Percentiles rank a stretch among this genome's conserved stretches.
Conservation (phyloP, 2,888 invertebrate genomes). For the Apodemia mormo region DNA sequence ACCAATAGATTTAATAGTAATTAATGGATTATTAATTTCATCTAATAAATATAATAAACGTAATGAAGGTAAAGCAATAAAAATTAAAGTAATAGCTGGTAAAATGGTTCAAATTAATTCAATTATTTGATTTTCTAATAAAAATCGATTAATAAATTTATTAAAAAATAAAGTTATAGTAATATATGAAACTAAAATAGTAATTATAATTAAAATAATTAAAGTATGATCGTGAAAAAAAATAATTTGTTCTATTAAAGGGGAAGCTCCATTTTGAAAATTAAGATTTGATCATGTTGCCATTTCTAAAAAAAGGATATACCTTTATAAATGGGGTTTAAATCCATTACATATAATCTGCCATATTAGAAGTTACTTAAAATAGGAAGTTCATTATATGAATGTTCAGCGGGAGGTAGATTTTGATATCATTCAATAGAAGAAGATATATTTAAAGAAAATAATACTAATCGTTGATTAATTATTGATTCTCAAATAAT, state of each 20-base stretch:
- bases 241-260: slow-evolving; percentile 85
- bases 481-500: slow-evolving; percentile 84
- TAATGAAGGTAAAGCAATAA: slow-evolving; percentile 83
- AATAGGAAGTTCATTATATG: slow-evolving; percentile 81
- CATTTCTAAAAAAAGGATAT: slow-evolving; percentile 83
- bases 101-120: slow-evolving; percentile 57
- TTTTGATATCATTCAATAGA: slow-evolving; percentile 85
- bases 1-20: slow-evolving; percentile 84
- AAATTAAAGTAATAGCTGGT: slow-evolving; percentile 83
- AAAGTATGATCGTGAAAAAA: slow-evolving; percentile 84
- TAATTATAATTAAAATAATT: slow-evolving; percentile 84
- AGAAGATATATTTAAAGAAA: slow-evolving; percentile 70
- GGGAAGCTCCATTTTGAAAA: slow-evolving; percentile 83
- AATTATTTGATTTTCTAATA: slow-evolving; percentile 80
- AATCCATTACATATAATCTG: slow-evolving; percentile 82
- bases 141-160: slow-evolving; percentile 78
- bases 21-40: slow-evolving; percentile 74
- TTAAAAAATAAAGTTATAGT: slow-evolving; percentile 80
- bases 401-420: slow-evolving; percentile 81
- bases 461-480: slow-evolving; percentile 74
- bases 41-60: slow-evolving; percentile 83
- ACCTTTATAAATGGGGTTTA: slow-evolving; percentile 86
- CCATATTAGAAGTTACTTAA: slow-evolving; percentile 84
- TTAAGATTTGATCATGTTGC: slow-evolving; percentile 81
- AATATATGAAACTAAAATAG: slow-evolving; percentile 80